Base-by-base conservation (phyloP, 2,888 invertebrate genomes). In the Dione vanillae region DNA sequence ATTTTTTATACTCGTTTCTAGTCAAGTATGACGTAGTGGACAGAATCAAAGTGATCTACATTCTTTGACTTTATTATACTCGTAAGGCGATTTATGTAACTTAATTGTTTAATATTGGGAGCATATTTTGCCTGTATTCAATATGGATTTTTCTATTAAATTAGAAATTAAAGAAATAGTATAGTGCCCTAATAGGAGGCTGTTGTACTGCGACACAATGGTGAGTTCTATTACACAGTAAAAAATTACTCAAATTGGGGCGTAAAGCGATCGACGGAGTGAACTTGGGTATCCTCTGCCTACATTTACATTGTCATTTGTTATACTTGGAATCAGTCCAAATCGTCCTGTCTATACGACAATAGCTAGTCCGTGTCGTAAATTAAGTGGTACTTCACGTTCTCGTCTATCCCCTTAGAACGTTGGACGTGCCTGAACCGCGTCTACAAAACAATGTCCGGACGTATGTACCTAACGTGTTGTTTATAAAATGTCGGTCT, bases 1-100 rank as follows among this genome's bases (percentile, higher is more conserved):
- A 65, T 77, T 81, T 85, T 83, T 82, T 82, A 64, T 20, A 37
- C 10, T 37, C 75, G 75, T 74, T 80, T 83, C 80, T 80, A 78
- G 73, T 75, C 74, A 65, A 73, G 75, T 72, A 71, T 74, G 73
- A 73, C 58, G 62, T 71, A 5, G 40, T 51, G 43, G 19, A 16
- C 59, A 47, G 35, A 64, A 16, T 16, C 19, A 45, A 62, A 49
- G 27, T n/a, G 11, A 40, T 11, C 16, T 61, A 49, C 41, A 47
- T 67, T 61, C 45, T 37, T 40, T 27, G 54, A 41, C 40, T 27
- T 56, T 49, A 37, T n/a, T n/a, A 49, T 37, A 61, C 3, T 14
- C 14, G 45, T 19, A 37, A 3, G 8, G 16, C n/a, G 61, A 19
- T 59, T 43, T 41, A 27, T n/a, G 1, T 20, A 43, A 43, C 10